Conservation (phyloP, 2,888 invertebrate genomes). For the Hyles lineata region DNA sequence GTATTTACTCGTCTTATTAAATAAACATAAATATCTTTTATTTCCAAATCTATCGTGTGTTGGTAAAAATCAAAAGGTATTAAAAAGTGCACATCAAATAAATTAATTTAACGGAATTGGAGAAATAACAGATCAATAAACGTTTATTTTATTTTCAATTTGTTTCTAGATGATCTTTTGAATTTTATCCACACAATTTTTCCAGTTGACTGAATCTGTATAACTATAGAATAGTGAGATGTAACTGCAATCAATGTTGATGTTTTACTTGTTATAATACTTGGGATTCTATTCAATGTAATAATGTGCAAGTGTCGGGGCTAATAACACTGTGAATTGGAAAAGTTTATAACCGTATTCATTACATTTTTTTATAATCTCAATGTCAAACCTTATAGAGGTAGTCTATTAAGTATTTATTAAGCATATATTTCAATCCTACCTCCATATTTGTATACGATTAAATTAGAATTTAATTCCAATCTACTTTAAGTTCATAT, state of each 20-base stretch:
- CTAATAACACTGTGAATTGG: constrained; percentile 9
- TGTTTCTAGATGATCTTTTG: not conserved
- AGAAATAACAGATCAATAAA: not conserved
- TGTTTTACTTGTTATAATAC: constrained; percentile 40
- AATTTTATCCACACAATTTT: constrained; percentile 43
- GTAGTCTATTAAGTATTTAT: too few species aligned
- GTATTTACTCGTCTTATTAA: constrained; percentile 78
- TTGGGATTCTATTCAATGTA: constrained; percentile 62
- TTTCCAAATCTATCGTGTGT: constrained; percentile 59
- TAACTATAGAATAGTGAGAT: constrained; percentile 66
- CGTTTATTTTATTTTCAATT: not conserved
- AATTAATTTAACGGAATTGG: not conserved
- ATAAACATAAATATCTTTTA: constrained; percentile 58
- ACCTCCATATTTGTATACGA: too few species aligned
- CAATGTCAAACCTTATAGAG: too few species aligned
- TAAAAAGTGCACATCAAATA: too few species aligned
- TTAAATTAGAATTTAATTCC: too few species aligned
- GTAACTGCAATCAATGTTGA: constrained; percentile 34
- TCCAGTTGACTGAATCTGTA: constrained; percentile 78
- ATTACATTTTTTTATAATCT: too few species aligned
- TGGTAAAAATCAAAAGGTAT: constrained; percentile 17
- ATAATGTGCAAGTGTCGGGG: constrained; percentile 47
- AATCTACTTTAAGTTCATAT: too few species aligned
- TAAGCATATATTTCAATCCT: too few species aligned
- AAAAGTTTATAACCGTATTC: not conserved